Evolutionary conservation across 1,140 invertebrate genomes (phyloP), one percentile per base, ranked within the genome.

Genomic region (Drosophila paulistorum): DNA sequence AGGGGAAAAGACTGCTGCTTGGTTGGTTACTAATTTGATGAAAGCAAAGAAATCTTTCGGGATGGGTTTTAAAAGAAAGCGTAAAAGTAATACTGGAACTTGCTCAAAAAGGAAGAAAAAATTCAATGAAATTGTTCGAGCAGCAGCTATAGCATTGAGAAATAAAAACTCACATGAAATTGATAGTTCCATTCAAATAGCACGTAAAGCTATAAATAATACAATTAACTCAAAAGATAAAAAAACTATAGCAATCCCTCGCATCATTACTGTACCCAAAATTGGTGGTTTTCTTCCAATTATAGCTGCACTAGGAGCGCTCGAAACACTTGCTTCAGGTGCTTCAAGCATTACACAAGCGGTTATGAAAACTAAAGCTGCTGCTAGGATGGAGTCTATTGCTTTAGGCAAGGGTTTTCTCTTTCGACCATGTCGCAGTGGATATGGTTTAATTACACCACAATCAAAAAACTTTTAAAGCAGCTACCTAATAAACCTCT

Each of bases 391-490:
- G 39, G 39, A 42, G 39, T 3, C 39, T 42, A 42, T 42, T 42
- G 39, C 39, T 42, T 42, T 48, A 48, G 42, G 42, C 14, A 48
- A 48, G 42, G 42, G 42, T 20, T 48, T 17, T 48, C 20, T 17
- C 42, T 6, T 48, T 48, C 42, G 14, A 13, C 42, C 14, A 48
- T 48, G 20, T 48, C 42, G 42, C 14, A 48, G 35, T 37, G 35
- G 35, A 9, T 37, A 37, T 37, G 35, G 35, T 37, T 37, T 37
- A 37, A 37, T 37, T 48, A 48, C 42, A 48, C 11, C 42, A 2
- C 42, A 48, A n/a, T 48, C 42, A 48, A 48, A 48, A 48, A 48
- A 48, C 42, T 48, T 48, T 48, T 48, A 48, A 48, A 13, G 14
- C 42, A 48, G 11, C 42, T 48, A 17, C 42, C 42, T 13, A 48